Percentiles rank a stretch among this genome's conserved stretches.
These are phyloP conservation scores for Proterorhinus semilunaris DNA, from an alignment of 2,113 vertebrate species.

Conservation along the genomic window DNA sequence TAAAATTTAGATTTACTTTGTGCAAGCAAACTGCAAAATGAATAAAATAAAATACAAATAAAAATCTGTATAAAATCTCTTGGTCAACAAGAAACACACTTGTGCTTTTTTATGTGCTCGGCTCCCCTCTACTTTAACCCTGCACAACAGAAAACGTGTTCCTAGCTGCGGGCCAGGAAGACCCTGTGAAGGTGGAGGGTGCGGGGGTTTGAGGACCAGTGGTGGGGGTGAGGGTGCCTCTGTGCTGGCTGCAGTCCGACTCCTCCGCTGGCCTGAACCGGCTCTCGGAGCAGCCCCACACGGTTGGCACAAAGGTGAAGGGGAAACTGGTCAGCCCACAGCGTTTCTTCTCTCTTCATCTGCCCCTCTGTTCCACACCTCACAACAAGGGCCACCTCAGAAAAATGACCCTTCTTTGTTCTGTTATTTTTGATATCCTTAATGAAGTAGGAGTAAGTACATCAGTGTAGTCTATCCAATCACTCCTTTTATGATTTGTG, in stretches of 20 bases:
- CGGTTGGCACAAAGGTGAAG: slow-evolving; percentile 74
- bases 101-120: slow-evolving; percentile 45
- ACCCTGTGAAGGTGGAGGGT: slow-evolving; percentile 20
- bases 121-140: slow-evolving; percentile 22
- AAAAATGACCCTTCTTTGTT: not conserved
- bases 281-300: slow-evolving; percentile 52
- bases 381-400: not conserved
- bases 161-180: slow-evolving; percentile 65
- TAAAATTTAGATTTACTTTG: not conserved
- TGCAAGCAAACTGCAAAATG: slow-evolving; percentile 18
- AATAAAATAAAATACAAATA: slow-evolving; percentile 21
- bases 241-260: slow-evolving; percentile 52
- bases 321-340: slow-evolving; percentile 56
- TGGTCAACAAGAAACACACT: slow-evolving; percentile 38
- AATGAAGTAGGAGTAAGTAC: too few species aligned
- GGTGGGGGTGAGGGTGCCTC: slow-evolving; percentile 45
- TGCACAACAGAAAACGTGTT: slow-evolving; percentile 44
- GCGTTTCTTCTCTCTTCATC: slow-evolving; percentile 36
- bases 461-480: too few species aligned
- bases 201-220: slow-evolving; percentile 43
- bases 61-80: slow-evolving; percentile 18
- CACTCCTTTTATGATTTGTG: too few species aligned
- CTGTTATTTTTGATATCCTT: too few species aligned
- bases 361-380: slow-evolving; percentile 40
- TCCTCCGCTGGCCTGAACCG: slow-evolving; percentile 56